Conservation (phyloP, 2,797 vertebrate species). For the Hippoglossus hippoglossus region DNA sequence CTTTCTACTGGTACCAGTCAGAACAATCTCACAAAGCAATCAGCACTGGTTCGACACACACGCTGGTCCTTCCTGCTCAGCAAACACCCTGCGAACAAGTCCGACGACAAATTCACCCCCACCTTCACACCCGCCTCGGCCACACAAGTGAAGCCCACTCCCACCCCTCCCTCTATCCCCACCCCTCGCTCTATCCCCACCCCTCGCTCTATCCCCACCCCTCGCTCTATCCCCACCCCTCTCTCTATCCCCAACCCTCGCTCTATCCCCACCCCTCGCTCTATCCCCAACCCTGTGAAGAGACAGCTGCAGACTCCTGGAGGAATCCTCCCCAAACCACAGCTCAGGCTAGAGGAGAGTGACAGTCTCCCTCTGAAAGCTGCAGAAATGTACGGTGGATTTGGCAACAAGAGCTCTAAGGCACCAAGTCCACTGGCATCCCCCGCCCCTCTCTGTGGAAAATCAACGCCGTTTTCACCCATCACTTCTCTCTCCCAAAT, state of each 20-base stretch:
- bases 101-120: background rate
- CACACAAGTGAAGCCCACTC: background rate
- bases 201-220: slow-evolving; percentile 38
- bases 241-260: slow-evolving; percentile 50
- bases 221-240: slow-evolving; percentile 40
- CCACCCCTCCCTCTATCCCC: slow-evolving; percentile 29
- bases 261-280: slow-evolving; percentile 46
- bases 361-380: slow-evolving; percentile 81
- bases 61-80: slow-evolving; percentile 71
- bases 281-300: slow-evolving; percentile 53
- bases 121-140: accelerated
- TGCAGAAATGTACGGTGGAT: slow-evolving; percentile 89
- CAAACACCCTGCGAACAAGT: slow-evolving; percentile 37
- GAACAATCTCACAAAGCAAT: background rate
- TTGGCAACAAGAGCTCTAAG: slow-evolving; percentile 73
- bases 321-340: slow-evolving; percentile 25
- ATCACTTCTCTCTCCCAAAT: background rate
- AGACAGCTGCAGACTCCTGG: background rate
- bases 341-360: slow-evolving; percentile 43
- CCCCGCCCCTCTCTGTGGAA: background rate
- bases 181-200: slow-evolving; percentile 49
- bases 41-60: background rate
- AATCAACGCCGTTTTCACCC: background rate
- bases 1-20: background rate
- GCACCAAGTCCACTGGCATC: background rate